These are phyloP conservation scores for Creontiades dilutus DNA, from an alignment of 2,888 invertebrate genomes.

Conservation along the genomic window DNA sequence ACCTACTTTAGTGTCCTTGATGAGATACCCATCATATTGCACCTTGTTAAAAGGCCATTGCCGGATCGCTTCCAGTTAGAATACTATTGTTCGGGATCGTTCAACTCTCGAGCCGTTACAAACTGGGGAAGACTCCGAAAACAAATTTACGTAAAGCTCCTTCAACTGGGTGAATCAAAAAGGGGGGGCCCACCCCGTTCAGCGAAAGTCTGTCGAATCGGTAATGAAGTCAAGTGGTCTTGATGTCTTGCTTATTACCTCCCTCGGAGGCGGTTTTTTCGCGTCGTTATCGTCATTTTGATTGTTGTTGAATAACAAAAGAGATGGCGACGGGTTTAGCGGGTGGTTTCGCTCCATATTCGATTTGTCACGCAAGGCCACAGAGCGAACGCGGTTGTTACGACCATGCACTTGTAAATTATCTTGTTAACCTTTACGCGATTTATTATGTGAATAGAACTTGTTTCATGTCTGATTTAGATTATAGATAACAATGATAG, in stretches of 20 bases:
- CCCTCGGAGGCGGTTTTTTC: neutral
- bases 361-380: neutral
- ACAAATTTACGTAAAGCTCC: constrained; percentile 43
- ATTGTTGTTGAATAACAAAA: constrained; percentile 53
- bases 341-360: constrained; percentile 24
- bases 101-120: constrained; percentile 34
- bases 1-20: no score
- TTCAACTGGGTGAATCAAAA: neutral
- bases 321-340: constrained; percentile 8
- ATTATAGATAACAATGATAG: no score
- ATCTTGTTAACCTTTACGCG: neutral
- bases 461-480: no score
- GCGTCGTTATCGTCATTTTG: constrained; percentile 16
- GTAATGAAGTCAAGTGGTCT: constrained; percentile 41
- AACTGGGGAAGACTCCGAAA: neutral
- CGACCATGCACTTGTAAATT: constrained; percentile 2
- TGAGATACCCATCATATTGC: no score
- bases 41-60: no score
- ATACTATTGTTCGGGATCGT: neutral
- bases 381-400: neutral
- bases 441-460: no score
- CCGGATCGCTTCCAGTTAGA: no score
- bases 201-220: constrained; percentile 46
- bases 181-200: neutral
- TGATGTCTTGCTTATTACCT: constrained; percentile 46